Base-by-base conservation (phyloP, 1,140 invertebrate genomes). In the Macrostomum lignano region DNA sequence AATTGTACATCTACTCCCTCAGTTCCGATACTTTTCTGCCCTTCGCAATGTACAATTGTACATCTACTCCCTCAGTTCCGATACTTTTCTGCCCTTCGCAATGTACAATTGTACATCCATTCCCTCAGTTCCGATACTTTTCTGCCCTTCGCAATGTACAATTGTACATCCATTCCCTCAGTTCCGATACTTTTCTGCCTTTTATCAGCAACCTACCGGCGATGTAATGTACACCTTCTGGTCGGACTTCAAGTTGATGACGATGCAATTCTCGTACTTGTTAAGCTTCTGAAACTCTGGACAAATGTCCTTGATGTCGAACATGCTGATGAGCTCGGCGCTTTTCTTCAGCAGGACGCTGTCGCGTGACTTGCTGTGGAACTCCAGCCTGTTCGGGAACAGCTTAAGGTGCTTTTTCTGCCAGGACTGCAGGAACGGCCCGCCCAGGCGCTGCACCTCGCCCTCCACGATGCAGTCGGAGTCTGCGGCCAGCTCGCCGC, bases 401-500 rank as follows among this genome's bases (percentile, higher is more conserved):
- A 63, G 45, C 44, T 61, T 62, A 21, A 58, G 44, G 37, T 58
- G 52, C 40, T 56, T 58, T 38, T 53, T 56, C 40, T 57, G 49
- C 53, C 55, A 61, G 2, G 55, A 50, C 38, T 58, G 49, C 31
- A 57, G 41, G 43, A 98, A 96, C 9, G 88, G 82, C 26, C 88
- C 88, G 22, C 86, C 88, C 30, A 96, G 62, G 61, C 94, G 94
- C 53, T 94, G 86, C 21, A 98, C 79, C 51, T 94, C 96, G 17
- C 91, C 91, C 52, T 98, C 86, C 34, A 98, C 66, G 51, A 96
- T 96, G 55, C 88, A 94, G 58, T 98, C 88, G 4, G 86, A 93
- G n/a, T n/a, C n/a, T n/a, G n/a, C n/a, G n/a, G n/a, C n/a, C n/a
- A n/a, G n/a, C n/a, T n/a, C n/a, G n/a, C n/a, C n/a, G n/a, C n/a